phyloP scores from a whole-genome alignment of 2,888 invertebrate genomes.

The Phymatocera aterrima region DNA sequence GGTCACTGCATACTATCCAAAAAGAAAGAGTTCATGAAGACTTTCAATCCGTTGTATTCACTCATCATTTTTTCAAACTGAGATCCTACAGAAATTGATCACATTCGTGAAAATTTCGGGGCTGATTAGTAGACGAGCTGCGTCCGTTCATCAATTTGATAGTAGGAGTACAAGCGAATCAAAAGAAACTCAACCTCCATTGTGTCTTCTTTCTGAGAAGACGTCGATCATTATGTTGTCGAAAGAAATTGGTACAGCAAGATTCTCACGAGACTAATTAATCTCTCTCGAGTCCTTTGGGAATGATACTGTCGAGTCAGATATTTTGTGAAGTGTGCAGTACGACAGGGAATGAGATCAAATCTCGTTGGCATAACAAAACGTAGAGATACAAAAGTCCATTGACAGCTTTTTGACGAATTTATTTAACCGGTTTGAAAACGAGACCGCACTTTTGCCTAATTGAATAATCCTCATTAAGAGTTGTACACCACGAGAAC shows the following conservation, averaged over 20 bases:
- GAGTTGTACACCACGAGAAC: constrained; percentile 9
- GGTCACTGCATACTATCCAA: neutral
- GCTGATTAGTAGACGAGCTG: neutral
- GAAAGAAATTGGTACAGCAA: no score
- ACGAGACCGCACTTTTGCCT: neutral
- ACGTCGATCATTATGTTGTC: neutral
- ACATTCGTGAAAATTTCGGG: neutral
- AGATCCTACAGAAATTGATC: neutral
- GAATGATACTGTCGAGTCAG: no score
- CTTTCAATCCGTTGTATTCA: neutral
- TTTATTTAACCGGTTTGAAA: constrained; percentile 45
- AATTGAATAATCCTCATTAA: constrained; percentile 52
- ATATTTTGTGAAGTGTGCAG: neutral
- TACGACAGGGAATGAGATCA: neutral
- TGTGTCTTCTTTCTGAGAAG: no score
- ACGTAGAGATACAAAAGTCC: constrained; percentile 21
- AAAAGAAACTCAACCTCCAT: no score
- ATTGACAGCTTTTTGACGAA: constrained; percentile 46
- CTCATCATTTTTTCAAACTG: neutral
- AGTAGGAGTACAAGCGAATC: no score
- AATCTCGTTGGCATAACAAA: constrained; percentile 20
- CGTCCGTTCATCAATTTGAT: neutral
- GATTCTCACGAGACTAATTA: no score
- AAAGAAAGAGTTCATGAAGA: neutral
- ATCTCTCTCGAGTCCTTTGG: no score